Base-by-base conservation (phyloP, 2,797 vertebrate species). In the Lepidocolaptes lacrymiger region DNA sequence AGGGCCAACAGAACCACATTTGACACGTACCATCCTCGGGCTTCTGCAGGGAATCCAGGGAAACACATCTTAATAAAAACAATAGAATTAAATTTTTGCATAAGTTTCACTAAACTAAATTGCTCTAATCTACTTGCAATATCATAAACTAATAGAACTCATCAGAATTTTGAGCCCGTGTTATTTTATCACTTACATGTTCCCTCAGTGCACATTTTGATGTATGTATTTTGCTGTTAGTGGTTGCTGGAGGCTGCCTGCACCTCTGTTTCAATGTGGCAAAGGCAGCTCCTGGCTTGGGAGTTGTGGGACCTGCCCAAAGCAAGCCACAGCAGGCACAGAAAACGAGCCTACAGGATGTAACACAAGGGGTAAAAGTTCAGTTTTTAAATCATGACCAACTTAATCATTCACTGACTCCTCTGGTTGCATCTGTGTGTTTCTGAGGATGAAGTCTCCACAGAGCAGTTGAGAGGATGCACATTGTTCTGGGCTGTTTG, bases 401-500 rank as follows among this genome's bases (percentile, higher is more conserved):
- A 52, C 26, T 83, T 80, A 81, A 75, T 78, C 14, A 23, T 82
- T 91, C 72, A 58, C n/a, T 39, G 63, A 14, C 52, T 92, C 6
- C 46, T 85, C 34, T 73, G 46, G 12, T 54, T 73, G 48, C 14
- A 21, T 68, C 28, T 82, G 11, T 5, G 3, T 88, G 61, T 4
- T 87, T 87, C 64, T 82, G 59, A 62, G 72, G 44, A 37, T 79
- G 32, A 36, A 32, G 14, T 32, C 26, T 56, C 34, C n/a, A 0
- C 27, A 28, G 36, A 37, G 44, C 30, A 16, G n/a, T 12, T 3
- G 11, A 58, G 48, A 59, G 68, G 67, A 56, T 48, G 41, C 20
- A 4, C 0, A 0, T 41, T 21, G 0, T 63, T n/a, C 51, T 74
- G 71, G 37, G 39, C 62, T 85, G 24, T 46, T 2, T 6, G 8